A percentile compares a stretch with the other conserved stretches of the same genome.
phyloP scores from a whole-genome alignment of 1,140 invertebrate species.

The Psix sp. region DNA sequence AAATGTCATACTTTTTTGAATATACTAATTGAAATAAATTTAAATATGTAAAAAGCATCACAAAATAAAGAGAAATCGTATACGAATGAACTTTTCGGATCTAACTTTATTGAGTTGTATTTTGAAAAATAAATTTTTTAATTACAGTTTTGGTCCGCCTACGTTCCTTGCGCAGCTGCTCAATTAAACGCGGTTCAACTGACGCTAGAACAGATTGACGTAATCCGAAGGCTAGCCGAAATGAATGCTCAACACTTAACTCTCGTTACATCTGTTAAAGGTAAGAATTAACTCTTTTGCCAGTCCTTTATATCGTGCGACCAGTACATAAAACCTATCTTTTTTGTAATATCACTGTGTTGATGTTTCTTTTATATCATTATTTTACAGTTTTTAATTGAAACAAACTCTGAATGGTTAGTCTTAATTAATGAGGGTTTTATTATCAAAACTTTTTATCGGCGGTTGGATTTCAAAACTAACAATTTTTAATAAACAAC shows the following conservation, averaged over 20 bases:
- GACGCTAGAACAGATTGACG: constrained; percentile 90
- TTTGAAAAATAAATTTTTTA: background rate
- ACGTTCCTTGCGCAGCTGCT: constrained; percentile 90
- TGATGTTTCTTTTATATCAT: no score
- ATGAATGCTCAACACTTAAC: constrained; percentile 81
- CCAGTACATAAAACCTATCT: constrained; percentile 14
- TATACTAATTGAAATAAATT: no score
- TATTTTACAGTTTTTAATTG: no score
- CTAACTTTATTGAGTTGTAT: background rate
- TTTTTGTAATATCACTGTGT: no score
- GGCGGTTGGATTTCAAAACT: no score
- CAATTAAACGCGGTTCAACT: constrained; percentile 88
- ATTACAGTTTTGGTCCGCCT: constrained; percentile 90
- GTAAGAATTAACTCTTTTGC: constrained; percentile 69
- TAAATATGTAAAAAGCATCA: no score
- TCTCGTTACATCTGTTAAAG: constrained; percentile 80
- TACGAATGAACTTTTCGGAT: background rate
- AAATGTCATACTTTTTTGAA: no score
- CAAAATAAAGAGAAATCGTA: no score
- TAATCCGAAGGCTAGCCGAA: constrained; percentile 86
- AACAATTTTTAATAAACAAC: no score
- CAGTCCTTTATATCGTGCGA: constrained; percentile 10
- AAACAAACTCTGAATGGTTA: no score
- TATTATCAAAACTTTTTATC: no score
- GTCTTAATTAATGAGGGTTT: no score